These are phyloP conservation scores for Tethea ocularis DNA, from an alignment of 2,888 invertebrate species.

Conservation along the genomic window DNA sequence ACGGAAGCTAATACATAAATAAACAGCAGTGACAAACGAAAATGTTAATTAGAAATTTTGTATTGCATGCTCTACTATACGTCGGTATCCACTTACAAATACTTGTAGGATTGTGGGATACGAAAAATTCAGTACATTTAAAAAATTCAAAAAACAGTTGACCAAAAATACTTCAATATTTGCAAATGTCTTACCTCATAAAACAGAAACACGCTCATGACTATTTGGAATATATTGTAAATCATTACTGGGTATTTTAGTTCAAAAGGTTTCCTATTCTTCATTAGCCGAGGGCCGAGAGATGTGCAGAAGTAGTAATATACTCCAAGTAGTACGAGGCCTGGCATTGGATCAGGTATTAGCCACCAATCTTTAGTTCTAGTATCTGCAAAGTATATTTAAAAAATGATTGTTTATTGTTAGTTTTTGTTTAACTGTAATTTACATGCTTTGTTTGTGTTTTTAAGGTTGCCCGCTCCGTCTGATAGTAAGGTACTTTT, in stretches of 20 bases:
- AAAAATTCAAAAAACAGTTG: no score
- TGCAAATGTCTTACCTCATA: conserved; percentile 24
- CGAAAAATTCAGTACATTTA: no score
- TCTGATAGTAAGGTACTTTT: no score
- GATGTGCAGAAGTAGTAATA: conserved; percentile 34
- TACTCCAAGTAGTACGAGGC: conserved; percentile 18
- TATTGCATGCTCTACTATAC: not conserved
- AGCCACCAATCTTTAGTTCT: conserved; percentile 33
- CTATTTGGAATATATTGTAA: conserved; percentile 89
- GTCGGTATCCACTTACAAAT: no score
- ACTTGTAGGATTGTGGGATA: no score
- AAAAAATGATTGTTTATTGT: no score
- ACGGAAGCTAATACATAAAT: not conserved
- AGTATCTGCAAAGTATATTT: conserved; percentile 25
- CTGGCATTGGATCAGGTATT: conserved; percentile 10
- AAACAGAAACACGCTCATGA: conserved; percentile 26
- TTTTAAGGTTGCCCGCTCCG: no score
- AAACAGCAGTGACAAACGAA: not conserved
- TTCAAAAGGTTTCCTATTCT: conserved; percentile 85
- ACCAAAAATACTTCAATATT: not conserved
- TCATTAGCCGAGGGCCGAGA: conserved; percentile 73
- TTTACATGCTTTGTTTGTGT: no score
- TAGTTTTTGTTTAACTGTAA: no score
- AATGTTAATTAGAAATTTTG: not conserved
- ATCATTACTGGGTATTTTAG: conserved; percentile 86